Base-by-base conservation (phyloP, 2,113 vertebrate species). In the Campylomormyrus numenius region DNA sequence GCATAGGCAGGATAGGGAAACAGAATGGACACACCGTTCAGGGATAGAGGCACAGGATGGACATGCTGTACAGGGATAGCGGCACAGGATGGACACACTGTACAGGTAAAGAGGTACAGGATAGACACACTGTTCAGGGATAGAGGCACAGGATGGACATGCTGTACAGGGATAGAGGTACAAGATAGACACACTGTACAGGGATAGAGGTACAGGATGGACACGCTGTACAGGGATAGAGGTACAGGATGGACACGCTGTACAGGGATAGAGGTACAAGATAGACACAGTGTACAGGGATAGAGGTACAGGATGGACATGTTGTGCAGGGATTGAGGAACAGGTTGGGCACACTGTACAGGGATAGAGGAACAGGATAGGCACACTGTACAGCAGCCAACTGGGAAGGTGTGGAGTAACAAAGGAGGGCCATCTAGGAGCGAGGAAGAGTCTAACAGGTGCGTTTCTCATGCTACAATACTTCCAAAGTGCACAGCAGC, bases 391-490 rank as follows among this genome's bases (percentile, higher is more conserved):
- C 70, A 17, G 13, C 15, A 77, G 70, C 5, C n/a, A 56, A 31
- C 5, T 5, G 3, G 50, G 85, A 48, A 17, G 11, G 85, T 49
- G 85, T 27, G 17, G 8, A 48, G 24, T 49, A 31, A 50, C 46
- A 31, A 50, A 7, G 15, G 24, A n/a, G 19, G 77, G 19, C 8
- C 19, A 48, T 19, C 17, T 6, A 46, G 84, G 10, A 3, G 35
- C 6, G 35, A n/a, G 50, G 90, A 89, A 91, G 89, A 85, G 46
- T 49, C 90, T 93, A 94, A 96, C 95, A 96, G 96, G 95, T 95
- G 95, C 93, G 94, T 92, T 94, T 94, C 95, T 95, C 95, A 95
- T 93, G 94, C 94, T 95, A 94, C 90, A 45, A 92, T 95, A 93
- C 91, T 88, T 94, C 91, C 88, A 91, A 90, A 88, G 89, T 83